phyloP scores from a whole-genome alignment of 2,797 vertebrate genomes.

The Xiphophorus birchmanni region DNA sequence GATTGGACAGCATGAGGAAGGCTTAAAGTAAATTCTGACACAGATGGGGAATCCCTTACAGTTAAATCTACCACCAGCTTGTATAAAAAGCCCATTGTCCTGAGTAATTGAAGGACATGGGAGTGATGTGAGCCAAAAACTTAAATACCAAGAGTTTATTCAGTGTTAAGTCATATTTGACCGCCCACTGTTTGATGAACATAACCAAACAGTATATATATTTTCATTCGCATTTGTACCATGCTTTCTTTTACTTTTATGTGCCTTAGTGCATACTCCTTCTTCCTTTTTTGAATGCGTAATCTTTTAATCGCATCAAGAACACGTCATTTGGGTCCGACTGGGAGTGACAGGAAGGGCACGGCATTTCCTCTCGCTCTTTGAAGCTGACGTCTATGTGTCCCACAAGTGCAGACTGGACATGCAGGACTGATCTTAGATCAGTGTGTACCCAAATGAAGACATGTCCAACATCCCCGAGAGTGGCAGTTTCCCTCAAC shows the following conservation, averaged over 20 bases:
- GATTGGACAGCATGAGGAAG: constrained; percentile 28
- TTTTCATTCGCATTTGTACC: neutral
- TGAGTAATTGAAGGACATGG: constrained; percentile 23
- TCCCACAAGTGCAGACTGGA: constrained; percentile 55
- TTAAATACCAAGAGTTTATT: constrained; percentile 24
- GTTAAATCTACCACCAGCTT: constrained; percentile 9
- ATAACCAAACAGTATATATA: neutral
- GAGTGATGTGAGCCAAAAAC: constrained; percentile 37
- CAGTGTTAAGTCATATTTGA: constrained; percentile 16
- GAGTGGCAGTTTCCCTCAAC: constrained; percentile 46
- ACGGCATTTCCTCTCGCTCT: constrained; percentile 74
- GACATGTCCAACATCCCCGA: constrained; percentile 49
- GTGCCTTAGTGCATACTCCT: constrained; percentile 23
- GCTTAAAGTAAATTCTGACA: constrained; percentile 27
- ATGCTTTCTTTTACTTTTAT: constrained; percentile 25
- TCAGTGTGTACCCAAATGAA: constrained; percentile 67
- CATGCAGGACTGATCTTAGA: constrained; percentile 64
- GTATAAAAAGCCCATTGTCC: constrained; percentile 43
- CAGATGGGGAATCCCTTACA: constrained; percentile 41
- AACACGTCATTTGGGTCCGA: constrained; percentile 65
- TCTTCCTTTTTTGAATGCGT: constrained; percentile 21
- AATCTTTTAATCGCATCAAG: constrained; percentile 71
- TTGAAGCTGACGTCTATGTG: constrained; percentile 70
- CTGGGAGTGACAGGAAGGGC: constrained; percentile 81
- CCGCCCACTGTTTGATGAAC: constrained; percentile 23